These are phyloP conservation scores for Stercorarius parasiticus DNA, from an alignment of 2,113 vertebrate species.

Conservation along the genomic window DNA sequence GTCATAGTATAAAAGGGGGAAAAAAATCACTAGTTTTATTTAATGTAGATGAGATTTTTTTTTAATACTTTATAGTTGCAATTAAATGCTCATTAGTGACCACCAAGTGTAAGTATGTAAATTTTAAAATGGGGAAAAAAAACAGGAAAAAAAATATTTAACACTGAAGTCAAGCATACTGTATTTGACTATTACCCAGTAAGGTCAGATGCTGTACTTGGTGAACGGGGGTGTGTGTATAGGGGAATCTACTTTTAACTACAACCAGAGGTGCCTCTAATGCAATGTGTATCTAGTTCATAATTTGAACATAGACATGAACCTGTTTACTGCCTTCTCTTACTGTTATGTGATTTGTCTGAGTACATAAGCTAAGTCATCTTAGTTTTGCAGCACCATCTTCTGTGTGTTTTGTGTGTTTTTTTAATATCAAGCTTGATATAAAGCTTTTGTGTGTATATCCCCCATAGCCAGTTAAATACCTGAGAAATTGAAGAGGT, in stretches of 20 bases:
- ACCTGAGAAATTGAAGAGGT: not conserved
- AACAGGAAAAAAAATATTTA: not conserved
- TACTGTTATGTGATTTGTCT: not conserved
- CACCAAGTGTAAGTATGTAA: not conserved
- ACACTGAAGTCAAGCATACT: not conserved
- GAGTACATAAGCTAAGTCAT: not conserved
- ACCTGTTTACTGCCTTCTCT: not conserved
- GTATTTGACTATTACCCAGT: not conserved
- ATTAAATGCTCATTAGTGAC: not conserved
- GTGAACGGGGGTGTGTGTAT: fast-evolving
- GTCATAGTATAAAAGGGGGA: not conserved
- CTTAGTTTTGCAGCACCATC: not conserved
- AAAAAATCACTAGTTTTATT: not conserved
- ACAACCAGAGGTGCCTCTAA: not conserved
- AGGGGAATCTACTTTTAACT: not conserved
- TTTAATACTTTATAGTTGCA: not conserved
- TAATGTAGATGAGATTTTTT: not conserved
- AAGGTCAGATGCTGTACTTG: not conserved
- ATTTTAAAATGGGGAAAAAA: not conserved
- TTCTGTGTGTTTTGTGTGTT: not conserved
- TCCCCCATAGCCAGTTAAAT: not conserved
- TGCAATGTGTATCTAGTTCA: not conserved
- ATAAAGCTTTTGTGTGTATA: not conserved
- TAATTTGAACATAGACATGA: not conserved
- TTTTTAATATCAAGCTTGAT: not conserved